A percentile compares a stretch with the other conserved stretches of the same genome.
phyloP scores from a whole-genome alignment of 2,888 invertebrate species.

The Drosophila demipolita region DNA sequence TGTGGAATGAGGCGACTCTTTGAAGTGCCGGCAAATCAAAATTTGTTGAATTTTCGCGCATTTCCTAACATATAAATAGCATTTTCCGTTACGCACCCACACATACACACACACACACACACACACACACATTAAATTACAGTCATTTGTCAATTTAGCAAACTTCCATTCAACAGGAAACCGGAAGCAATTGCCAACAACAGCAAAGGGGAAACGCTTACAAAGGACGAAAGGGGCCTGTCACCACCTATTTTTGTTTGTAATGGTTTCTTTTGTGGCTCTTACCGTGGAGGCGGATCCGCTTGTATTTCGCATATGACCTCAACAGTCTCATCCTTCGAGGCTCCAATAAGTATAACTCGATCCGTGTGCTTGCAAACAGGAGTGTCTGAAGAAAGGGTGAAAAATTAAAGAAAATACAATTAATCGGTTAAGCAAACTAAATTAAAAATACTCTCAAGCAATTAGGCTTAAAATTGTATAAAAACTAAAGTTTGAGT shows the following conservation, averaged over 20 bases:
- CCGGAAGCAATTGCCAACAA: conserved; percentile 78
- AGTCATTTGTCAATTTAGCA: conserved; percentile 77
- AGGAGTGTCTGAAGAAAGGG: conserved; percentile 89
- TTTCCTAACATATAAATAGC: conserved; percentile 70
- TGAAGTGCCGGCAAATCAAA: conserved; percentile 47
- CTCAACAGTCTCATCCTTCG: conserved; percentile 93
- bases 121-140: conserved; percentile 45
- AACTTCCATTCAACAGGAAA: conserved; percentile 78
- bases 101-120: conserved; percentile 30
- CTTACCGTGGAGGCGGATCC: conserved; percentile 91
- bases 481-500: background rate
- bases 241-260: background rate
- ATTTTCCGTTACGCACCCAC: conserved; percentile 57
- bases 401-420: conserved; percentile 7
- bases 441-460: background rate
- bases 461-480: background rate
- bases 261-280: conserved; percentile 7
- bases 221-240: background rate
- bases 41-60: conserved; percentile 74
- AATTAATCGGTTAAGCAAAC: background rate
- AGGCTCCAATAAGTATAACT: conserved; percentile 94
- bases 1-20: conserved; percentile 23
- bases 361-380: conserved; percentile 91
- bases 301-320: conserved; percentile 96
- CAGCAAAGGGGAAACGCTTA: conserved; percentile 29